These are phyloP conservation scores for Choristoneura rosaceana DNA, from an alignment of 2,888 invertebrate species.

Conservation along the genomic window DNA sequence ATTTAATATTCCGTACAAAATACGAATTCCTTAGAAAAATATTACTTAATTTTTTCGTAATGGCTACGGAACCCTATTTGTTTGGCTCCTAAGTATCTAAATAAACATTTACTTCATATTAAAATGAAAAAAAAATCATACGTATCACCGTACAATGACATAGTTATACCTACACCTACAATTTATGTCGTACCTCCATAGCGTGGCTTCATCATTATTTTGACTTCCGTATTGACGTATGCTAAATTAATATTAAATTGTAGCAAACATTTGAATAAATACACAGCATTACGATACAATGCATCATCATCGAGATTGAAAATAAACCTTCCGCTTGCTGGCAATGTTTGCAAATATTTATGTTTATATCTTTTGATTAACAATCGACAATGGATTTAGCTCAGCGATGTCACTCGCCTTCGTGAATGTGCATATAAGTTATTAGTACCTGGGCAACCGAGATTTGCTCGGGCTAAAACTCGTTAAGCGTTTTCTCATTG, in stretches of 20 bases:
- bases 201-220: slow-evolving; percentile 17
- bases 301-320: background rate
- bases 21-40: too few relatives aligned
- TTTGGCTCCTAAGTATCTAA: background rate
- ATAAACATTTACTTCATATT: background rate
- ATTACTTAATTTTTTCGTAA: too few relatives aligned
- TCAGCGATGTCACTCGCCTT: background rate
- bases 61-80: too few relatives aligned
- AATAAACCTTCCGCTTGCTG: background rate
- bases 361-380: background rate
- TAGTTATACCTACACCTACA: slow-evolving; percentile 12
- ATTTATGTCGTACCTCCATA: slow-evolving; percentile 15
- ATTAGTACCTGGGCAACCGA: too few relatives aligned
- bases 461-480: too few relatives aligned
- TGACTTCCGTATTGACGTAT: slow-evolving; percentile 24
- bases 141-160: slow-evolving; percentile 16
- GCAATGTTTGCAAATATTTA: slow-evolving; percentile 3
- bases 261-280: background rate
- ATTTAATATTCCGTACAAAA: too few relatives aligned
- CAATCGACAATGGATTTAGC: background rate
- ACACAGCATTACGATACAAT: too few relatives aligned
- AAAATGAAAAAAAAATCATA: background rate
- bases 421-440: background rate
- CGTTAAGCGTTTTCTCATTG: too few relatives aligned
- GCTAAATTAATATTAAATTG: background rate